Evolutionary conservation across 2,113 vertebrate species (phyloP), one percentile per base, ranked within the genome.

Genomic region (Scomber scombrus): DNA sequence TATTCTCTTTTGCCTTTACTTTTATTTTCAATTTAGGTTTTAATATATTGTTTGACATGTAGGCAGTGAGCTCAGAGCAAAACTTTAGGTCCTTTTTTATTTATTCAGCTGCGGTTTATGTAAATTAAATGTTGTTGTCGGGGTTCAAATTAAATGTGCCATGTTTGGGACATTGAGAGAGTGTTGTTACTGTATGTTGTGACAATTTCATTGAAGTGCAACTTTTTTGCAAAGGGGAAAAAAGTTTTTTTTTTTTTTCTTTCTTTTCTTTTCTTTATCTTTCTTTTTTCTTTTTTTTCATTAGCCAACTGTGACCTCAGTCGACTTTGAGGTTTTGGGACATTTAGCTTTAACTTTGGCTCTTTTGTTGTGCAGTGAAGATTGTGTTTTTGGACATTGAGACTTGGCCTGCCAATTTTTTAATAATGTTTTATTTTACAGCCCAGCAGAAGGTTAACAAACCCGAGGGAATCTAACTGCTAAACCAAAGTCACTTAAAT

Each of bases 391-490:
- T 78, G 63, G 68, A 70, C n/a, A 46, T n/a, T 50, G 23, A 84
- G 26, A 71, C 62, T 70, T 76, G 29, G 45, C 46, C 51, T 71
- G 43, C 40, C 13, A 51, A 4, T 82, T 87, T 71, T 52, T 71
- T 52, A 67, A 71, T 55, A 67, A 78, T 77, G 80, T 23, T 49
- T 90, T 88, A 85, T 87, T 90, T 78, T 90, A 80, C 62, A 90
- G 85, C 85, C 76, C 65, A 43, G 66, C 47, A 18, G 21, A 9
- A 3, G 11, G 23, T 43, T n/a, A 21, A 49, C 14, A 15, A 21
- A 49, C 14, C 12, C 4, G 29, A 23, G 11, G 56, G 64, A 3
- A 1, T 47, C 1, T 43, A 71, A 75, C 12, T 71, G 75, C 63
- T 71, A 62, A 78, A 73, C 66, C n/a, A 12, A 62, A n/a, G 47